Evolutionary conservation across 2,797 vertebrate species (phyloP).

Genomic region (Pseudochirops corinnae): DNA sequence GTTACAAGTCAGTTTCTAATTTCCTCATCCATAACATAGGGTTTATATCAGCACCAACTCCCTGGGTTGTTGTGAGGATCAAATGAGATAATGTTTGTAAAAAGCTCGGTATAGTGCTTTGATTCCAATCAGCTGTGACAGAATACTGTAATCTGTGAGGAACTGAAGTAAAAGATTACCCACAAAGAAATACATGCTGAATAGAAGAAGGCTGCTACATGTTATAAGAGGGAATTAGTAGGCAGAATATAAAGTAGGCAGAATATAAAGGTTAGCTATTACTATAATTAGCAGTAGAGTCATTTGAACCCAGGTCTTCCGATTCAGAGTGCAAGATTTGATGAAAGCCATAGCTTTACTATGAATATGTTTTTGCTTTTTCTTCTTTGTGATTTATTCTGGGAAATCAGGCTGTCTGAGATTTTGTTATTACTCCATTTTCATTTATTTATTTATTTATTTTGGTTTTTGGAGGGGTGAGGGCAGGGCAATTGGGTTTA

Average conservation of each 20-base stretch:
- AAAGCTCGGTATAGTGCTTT: fast-evolving
- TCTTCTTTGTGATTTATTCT: not conserved
- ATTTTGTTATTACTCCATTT: not conserved
- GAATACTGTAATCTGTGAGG: too few species aligned
- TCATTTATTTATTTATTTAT: not conserved
- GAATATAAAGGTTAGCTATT: not conserved
- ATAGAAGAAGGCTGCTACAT: too few species aligned
- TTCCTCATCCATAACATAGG: not conserved
- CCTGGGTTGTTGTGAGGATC: not conserved
- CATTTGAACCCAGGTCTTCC: not conserved
- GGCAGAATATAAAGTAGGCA: too few species aligned
- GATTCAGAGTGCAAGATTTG: not conserved
- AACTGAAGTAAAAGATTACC: too few species aligned
- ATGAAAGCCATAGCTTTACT: not conserved
- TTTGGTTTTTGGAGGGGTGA: too few species aligned
- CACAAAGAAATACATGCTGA: too few species aligned
- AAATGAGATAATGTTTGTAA: not conserved
- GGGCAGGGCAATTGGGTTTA: too few species aligned
- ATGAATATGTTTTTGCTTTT: not conserved
- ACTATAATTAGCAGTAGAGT: not conserved
- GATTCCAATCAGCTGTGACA: too few species aligned
- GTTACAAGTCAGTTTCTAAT: not conserved
- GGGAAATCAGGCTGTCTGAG: not conserved
- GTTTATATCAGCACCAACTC: too few species aligned
- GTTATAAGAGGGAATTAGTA: too few species aligned